phyloP scores from a whole-genome alignment of 1,140 invertebrate species.

The Lepidotrigona ventralis region DNA sequence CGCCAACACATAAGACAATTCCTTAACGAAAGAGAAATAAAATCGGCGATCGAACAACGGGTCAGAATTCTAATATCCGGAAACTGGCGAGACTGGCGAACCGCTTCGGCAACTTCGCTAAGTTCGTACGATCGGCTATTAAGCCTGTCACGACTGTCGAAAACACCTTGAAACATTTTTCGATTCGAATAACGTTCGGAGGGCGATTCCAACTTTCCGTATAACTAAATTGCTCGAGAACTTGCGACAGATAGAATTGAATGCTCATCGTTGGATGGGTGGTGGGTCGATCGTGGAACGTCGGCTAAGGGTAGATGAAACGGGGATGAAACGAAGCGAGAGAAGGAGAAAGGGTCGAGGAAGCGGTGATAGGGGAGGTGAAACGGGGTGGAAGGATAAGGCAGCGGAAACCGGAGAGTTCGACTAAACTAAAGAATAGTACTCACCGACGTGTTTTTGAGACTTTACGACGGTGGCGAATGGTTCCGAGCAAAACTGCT shows the following conservation, averaged over 20 bases:
- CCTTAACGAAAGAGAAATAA: background rate
- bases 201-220: conserved; percentile 33
- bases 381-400: background rate
- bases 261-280: conserved; percentile 26
- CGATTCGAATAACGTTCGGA: conserved; percentile 28
- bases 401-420: conserved; percentile 15
- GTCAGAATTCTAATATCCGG: conserved; percentile 18
- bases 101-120: background rate
- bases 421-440: conserved; percentile 47
- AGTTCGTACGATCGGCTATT: conserved; percentile 13
- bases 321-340: background rate
- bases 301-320: background rate
- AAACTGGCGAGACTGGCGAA: background rate
- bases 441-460: conserved; percentile 91
- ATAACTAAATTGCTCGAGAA: conserved; percentile 37
- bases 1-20: background rate
- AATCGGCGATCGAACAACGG: background rate
- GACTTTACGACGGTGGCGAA: conserved; percentile 93
- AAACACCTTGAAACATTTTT: conserved; percentile 27
- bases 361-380: background rate
- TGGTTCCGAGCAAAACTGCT: conserved; percentile 92
- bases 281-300: conserved; percentile 27
- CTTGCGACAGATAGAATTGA: conserved; percentile 49
- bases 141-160: conserved; percentile 32
- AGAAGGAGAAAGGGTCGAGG: background rate